Conservation (phyloP, 2,113 vertebrate species). For the Poicephalus meyeri region DNA sequence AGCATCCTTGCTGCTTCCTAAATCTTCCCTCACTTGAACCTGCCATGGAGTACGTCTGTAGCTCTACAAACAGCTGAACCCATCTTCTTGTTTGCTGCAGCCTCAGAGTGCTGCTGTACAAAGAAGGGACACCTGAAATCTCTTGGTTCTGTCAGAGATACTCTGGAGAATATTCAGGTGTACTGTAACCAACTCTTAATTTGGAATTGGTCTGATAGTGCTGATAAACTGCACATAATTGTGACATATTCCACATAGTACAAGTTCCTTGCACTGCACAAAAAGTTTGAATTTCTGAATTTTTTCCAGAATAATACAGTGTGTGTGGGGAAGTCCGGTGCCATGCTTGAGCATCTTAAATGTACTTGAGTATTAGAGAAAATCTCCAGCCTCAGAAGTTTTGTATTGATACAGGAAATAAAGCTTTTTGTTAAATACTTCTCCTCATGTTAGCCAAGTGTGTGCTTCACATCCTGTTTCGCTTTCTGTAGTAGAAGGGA, state of each 20-base stretch:
- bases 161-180: neutral
- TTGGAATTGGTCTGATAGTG: neutral
- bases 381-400: neutral
- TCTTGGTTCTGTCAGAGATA: neutral
- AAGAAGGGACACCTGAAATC: neutral
- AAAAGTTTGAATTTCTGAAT: neutral
- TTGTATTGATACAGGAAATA: neutral
- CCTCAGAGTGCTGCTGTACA: neutral
- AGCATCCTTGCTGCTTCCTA: neutral
- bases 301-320: neutral
- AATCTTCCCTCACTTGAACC: neutral
- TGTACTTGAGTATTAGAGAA: neutral
- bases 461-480: neutral
- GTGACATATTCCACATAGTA: neutral
- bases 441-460: neutral
- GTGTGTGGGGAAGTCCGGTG: neutral
- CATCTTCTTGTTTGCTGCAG: neutral
- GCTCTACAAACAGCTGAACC: neutral
- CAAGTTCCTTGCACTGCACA: neutral
- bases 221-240: neutral
- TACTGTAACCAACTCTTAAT: neutral
- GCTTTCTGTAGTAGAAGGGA: neutral
- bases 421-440: conserved; percentile 1
- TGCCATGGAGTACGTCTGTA: fast-evolving
- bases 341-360: neutral